Evolutionary conservation across 2,113 vertebrate genomes (phyloP).

Genomic region (Tachysurus vachellii): DNA sequence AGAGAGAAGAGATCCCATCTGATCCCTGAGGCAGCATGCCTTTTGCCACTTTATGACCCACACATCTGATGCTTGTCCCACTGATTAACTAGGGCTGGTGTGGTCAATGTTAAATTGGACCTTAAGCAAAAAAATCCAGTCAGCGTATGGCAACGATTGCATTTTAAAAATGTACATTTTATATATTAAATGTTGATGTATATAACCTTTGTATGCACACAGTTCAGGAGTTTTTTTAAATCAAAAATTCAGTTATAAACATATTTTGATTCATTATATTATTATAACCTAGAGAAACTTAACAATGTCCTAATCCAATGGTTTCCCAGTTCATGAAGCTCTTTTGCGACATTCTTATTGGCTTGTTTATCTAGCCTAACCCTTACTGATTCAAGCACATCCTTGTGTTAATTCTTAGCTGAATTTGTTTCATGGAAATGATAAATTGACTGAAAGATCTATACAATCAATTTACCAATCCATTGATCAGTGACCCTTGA

Average conservation of each 20-base stretch:
- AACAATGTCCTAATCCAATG: not conserved
- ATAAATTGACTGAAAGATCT: constrained; percentile 58
- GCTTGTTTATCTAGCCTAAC: not conserved
- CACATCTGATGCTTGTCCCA: constrained; percentile 40
- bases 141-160: not conserved
- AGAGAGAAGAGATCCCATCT: constrained; percentile 73
- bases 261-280: not conserved
- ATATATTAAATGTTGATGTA: not conserved
- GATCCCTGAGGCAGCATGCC: constrained; percentile 67
- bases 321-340: not conserved
- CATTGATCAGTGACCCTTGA: constrained; percentile 16
- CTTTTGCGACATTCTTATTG: not conserved
- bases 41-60: constrained; percentile 52
- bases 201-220: not conserved
- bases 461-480: constrained; percentile 53
- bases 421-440: constrained; percentile 54
- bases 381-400: not conserved
- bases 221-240: not conserved
- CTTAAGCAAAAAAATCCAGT: not conserved
- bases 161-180: not conserved
- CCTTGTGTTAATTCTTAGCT: not conserved
- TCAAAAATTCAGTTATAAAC: not conserved
- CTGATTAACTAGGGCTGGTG: constrained; percentile 13
- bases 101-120: not conserved
- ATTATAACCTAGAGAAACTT: not conserved